Base-by-base conservation (phyloP, 2,797 vertebrate genomes). In the Tarsius wallacei region DNA sequence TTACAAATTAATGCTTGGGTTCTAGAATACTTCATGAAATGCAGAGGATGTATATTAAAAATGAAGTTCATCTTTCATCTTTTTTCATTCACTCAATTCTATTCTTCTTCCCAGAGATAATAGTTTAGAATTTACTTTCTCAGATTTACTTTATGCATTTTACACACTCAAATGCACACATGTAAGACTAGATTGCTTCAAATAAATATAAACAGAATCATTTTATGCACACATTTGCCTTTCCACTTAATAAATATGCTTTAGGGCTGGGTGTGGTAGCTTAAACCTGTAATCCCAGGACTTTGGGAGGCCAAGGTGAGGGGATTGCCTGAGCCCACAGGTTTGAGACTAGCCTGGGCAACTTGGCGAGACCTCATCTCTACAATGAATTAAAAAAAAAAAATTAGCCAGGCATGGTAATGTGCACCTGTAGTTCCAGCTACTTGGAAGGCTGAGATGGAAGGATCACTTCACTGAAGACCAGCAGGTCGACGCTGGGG, bases 1-100 rank as follows among this genome's bases (percentile, higher is more conserved):
- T 33, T 68, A 91, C 11, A 81, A 74, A 94, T 78, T 68, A 68
- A 76, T 36, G 7, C 51, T 87, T 90, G 33, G 14, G 28, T 78
- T 91, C 16, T 80, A 96, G 59, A 5, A 74, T 71, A 90, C 26
- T 93, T 93, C 16, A 82, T 70, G 76, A 89, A 93, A 80, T 85
- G 86, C 28, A 93, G 33, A 96, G 57, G 36, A 33, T 73, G 1
- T 19, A 68, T n/a, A 71, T 78, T 57, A 90, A 96, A 95, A 94
- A 77, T 57, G 47, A 94, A 85, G 93, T 59, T 85, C 3, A 66
- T 17, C 42, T 93, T 91, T 83, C 21, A 76, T 77, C 31, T 85
- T 28, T 86, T 86, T 92, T 66, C 42, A 82, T 68, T 59, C 42
- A 82, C 63, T 59, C 9, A 87, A 19, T 57, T 22, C 66, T 95